Conservation (phyloP, 2,113 vertebrate genomes). For the Arenaria interpres region DNA sequence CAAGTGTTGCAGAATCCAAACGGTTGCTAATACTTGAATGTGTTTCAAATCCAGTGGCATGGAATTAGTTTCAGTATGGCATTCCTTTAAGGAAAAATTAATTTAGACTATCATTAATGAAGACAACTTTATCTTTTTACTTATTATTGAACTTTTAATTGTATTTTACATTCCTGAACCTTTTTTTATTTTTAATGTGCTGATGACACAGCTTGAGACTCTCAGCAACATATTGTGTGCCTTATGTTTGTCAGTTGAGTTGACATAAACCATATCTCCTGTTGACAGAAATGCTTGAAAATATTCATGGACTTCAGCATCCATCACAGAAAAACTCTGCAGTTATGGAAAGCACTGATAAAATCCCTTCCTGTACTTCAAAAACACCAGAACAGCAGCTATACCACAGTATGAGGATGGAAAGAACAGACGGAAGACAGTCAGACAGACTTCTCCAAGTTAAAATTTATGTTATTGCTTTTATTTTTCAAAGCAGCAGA, state of each 20-base stretch:
- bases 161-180: background rate
- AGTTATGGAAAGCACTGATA: conserved; percentile 57
- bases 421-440: background rate
- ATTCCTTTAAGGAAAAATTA: background rate
- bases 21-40: background rate
- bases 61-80: background rate
- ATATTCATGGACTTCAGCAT: conserved; percentile 53
- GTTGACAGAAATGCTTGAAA: conserved; percentile 53
- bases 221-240: conserved; percentile 42
- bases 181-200: too few relatives aligned
- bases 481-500: background rate
- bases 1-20: background rate
- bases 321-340: conserved; percentile 40
- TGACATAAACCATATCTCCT: conserved; percentile 61
- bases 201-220: conserved; percentile 16
- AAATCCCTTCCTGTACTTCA: conserved; percentile 56
- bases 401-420: background rate
- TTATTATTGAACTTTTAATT: background rate
- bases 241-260: conserved; percentile 63
- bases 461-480: background rate
- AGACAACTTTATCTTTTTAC: background rate
- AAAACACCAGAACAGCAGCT: conserved; percentile 5
- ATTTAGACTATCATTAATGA: background rate
- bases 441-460: background rate
- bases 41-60: background rate